Evolutionary conservation across 2,113 vertebrate genomes (phyloP), one percentile per base, ranked within the genome.

Genomic region (Triplophysa tibetana): DNA sequence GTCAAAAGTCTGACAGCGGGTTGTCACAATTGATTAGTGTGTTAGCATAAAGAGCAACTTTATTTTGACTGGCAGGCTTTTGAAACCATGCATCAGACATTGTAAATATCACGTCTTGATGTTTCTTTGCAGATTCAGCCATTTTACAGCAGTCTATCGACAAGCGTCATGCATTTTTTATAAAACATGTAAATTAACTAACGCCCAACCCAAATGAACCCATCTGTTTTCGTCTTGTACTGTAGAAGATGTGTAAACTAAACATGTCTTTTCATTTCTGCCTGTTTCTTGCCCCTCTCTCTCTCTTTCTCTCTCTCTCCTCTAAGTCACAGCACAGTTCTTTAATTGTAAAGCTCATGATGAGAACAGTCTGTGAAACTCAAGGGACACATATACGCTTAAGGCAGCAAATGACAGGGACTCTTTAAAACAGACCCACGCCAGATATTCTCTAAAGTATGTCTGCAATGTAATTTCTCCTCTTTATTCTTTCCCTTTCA

Each of bases 261-360:
- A 74, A 61, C 56, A 74, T 10, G 70, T 29, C 52, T 62, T 52
- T 72, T n/a, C 62, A 17, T 70, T 17, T 56, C n/a, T 63, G 3
- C 73, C 61, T 45, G 10, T 60, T 26, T 79, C 45, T 52, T 43
- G 38, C 19, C 68, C 33, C 38, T 75, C 54, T 69, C 24, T 8
- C 2, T 70, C 12, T 66, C 24, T 80, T 12, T 76, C 3, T 23
- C 52, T 70, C 41, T 81, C 56, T 69, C n/a, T 81, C 10, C 58
- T 26, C 58, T 21, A 21, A 65, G 23, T 48, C 24, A 77, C 48
- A 21, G 19, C 33, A 6, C 33, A 11, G 64, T 77, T 8, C 62
- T 77, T 77, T 76, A 64, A 76, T 76, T 77, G 74, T 65, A 38
- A 43, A 2, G 14, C 70, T 61, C 54, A 74, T 74, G 56, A 61